phyloP scores from a whole-genome alignment of 2,888 invertebrate species.

The Drosophila kuntzei region DNA sequence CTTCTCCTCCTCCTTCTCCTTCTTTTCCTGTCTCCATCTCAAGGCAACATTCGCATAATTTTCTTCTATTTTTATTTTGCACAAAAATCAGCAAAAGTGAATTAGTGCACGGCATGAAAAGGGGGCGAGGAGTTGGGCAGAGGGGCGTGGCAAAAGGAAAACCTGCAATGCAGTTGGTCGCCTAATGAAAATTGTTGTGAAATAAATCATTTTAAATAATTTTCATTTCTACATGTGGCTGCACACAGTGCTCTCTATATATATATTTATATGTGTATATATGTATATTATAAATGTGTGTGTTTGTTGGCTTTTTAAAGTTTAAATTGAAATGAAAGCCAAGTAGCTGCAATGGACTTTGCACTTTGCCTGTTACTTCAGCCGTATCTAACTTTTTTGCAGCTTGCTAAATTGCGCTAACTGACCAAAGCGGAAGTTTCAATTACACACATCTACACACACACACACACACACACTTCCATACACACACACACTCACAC shows the following conservation, averaged over 20 bases:
- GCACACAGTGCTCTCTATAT: constrained; percentile 33
- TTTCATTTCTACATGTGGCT: constrained; percentile 68
- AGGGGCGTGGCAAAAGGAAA: constrained; percentile 4
- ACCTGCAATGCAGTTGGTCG: constrained; percentile 72
- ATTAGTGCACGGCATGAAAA: constrained; percentile 59
- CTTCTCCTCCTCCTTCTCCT: not conserved
- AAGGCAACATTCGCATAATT: constrained; percentile 65
- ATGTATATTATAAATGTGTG: constrained; percentile 19
- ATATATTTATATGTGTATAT: not conserved
- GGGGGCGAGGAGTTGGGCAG: not conserved
- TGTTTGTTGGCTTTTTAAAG: constrained; percentile 56
- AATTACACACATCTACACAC: constrained; percentile 62
- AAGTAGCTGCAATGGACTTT: constrained; percentile 79
- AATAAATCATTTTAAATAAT: constrained; percentile 80
- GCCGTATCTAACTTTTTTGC: constrained; percentile 77
- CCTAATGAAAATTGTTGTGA: constrained; percentile 79
- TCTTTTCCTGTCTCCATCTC: constrained; percentile 33
- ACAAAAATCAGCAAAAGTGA: constrained; percentile 77
- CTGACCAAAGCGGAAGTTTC: constrained; percentile 81
- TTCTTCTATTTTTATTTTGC: constrained; percentile 30
- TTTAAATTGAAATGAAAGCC: constrained; percentile 79
- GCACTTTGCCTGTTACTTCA: constrained; percentile 80
- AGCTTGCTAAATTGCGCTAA: constrained; percentile 81
- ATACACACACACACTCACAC: constrained; percentile 6
- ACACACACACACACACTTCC: constrained; percentile 25